phyloP scores from a whole-genome alignment of 2,113 vertebrate genomes.

The Puma concolor region DNA sequence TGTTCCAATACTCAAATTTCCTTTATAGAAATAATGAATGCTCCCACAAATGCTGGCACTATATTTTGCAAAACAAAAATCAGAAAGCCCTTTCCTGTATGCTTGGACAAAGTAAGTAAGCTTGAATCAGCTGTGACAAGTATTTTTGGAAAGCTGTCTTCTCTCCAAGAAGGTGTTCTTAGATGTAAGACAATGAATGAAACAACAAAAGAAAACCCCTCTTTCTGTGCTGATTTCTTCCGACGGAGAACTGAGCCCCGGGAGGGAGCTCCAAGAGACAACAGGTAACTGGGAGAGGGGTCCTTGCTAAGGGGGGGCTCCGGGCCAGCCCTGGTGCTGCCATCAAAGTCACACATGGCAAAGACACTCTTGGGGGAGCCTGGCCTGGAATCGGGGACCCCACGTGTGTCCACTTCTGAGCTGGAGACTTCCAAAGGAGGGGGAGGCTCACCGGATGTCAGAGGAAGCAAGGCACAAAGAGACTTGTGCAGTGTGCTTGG shows the following conservation, averaged over 20 bases:
- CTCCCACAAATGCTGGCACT: neutral
- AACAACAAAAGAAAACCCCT: neutral
- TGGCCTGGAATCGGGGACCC: neutral
- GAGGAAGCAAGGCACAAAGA: neutral
- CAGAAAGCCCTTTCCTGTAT: neutral
- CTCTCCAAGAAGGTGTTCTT: constrained; percentile 21
- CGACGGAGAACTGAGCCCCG: neutral
- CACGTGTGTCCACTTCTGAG: neutral
- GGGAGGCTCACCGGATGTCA: neutral
- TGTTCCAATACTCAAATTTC: neutral
- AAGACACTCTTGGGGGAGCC: neutral
- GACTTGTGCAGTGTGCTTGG: too few species aligned
- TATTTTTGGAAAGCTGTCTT: constrained; percentile 36
- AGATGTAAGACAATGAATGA: neutral
- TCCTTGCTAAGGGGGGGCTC: neutral
- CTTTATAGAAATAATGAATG: constrained; percentile 9
- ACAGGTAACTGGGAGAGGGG: neutral
- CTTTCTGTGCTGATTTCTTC: neutral
- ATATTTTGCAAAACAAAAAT: neutral
- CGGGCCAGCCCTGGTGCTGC: neutral
- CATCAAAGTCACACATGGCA: neutral
- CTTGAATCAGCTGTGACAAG: neutral
- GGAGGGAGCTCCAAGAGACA: neutral
- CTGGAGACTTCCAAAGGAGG: neutral
- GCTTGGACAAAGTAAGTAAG: neutral